Evolutionary conservation across 2,888 invertebrate species (phyloP).

Genomic region (Mechanitis messenoides): DNA sequence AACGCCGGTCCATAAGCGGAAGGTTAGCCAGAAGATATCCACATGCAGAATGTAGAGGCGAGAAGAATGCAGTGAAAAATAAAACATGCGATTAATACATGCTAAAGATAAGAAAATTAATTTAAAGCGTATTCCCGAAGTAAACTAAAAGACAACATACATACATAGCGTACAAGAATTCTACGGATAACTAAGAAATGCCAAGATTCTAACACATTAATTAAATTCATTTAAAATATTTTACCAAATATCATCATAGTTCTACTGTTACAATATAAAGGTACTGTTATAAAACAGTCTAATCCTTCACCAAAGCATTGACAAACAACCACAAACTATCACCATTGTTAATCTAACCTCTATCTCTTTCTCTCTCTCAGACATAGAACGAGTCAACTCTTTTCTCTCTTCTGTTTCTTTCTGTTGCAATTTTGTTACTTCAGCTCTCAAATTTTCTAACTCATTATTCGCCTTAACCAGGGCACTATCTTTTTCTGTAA

Average conservation of each 20-base stretch:
- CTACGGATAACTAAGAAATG: no score
- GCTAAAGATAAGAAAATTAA: constrained; percentile 16
- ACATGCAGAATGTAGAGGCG: constrained; percentile 37
- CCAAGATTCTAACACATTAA: no score
- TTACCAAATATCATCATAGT: no score
- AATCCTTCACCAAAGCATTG: constrained; percentile 18
- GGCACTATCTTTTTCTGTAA: constrained; percentile 40
- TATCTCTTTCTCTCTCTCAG: constrained; percentile 48
- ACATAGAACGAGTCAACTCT: constrained; percentile 38
- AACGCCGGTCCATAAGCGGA: constrained; percentile 35
- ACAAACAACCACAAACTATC: constrained; percentile 31
- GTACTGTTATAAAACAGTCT: background rate
- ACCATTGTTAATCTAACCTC: constrained; percentile 57
- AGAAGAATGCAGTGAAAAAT: constrained; percentile 48
- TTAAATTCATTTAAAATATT: no score
- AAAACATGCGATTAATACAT: constrained; percentile 65
- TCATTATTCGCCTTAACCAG: constrained; percentile 38
- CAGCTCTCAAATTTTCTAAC: constrained; percentile 39
- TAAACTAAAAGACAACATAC: background rate
- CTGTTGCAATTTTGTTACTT: constrained; percentile 43
- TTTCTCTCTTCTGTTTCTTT: constrained; percentile 48
- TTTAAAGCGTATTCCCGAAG: background rate
- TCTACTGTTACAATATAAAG: no score
- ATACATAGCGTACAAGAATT: background rate
- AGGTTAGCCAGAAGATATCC: constrained; percentile 33